Conservation (phyloP, 2,888 invertebrate genomes). For the Eupeodes luniger region DNA sequence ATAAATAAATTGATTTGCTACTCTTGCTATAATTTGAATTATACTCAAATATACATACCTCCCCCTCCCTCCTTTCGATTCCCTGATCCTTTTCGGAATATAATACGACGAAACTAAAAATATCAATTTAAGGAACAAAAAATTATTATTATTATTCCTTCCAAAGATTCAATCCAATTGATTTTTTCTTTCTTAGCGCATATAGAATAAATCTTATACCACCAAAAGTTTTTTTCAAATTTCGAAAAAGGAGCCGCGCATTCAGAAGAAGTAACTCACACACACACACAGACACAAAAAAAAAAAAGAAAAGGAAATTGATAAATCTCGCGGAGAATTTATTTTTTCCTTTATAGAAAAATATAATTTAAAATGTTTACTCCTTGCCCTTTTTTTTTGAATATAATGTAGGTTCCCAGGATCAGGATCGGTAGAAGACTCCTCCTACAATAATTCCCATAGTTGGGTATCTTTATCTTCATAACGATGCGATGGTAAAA, state of each 20-base stretch:
- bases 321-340: slow-evolving; percentile 21
- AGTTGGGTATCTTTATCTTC: not conserved
- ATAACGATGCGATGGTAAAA: not conserved
- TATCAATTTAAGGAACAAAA: not conserved
- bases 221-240: not conserved
- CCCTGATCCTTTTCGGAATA: not conserved
- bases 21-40: slow-evolving; percentile 16
- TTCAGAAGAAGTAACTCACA: not conserved
- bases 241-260: not conserved
- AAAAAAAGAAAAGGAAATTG: not conserved
- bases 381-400: not conserved
- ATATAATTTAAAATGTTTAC: slow-evolving; percentile 1
- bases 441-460: too few relatives aligned
- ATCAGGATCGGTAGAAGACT: too few relatives aligned
- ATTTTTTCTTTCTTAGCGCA: not conserved
- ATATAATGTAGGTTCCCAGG: not conserved
- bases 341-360: not conserved
- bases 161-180: slow-evolving; percentile 10
- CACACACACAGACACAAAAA: too few relatives aligned
- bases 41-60: not conserved
- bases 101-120: slow-evolving; percentile 22
- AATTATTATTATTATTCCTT: not conserved
- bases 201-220: not conserved
- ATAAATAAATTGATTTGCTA: slow-evolving; percentile 22
- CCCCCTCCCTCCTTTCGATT: too few relatives aligned